Base-by-base conservation (phyloP, 2,888 invertebrate species). In the Eremobia ochroleuca region DNA sequence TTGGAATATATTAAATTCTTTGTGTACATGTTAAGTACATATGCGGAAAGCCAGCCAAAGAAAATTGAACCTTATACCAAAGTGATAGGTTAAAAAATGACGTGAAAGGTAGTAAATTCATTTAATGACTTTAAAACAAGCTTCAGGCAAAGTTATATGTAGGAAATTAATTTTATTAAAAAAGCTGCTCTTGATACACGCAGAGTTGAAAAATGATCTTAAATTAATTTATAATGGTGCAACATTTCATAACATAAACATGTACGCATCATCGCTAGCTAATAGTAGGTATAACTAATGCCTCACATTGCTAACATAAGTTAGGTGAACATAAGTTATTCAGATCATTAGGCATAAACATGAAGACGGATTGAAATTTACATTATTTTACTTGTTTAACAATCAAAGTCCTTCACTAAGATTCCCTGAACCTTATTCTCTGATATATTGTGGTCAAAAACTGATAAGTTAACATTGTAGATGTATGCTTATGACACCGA, bases 141-240 rank as follows among this genome's bases (percentile, higher is more conserved):
- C 85, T 70, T 37, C 25, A 15, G 77, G 77, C 82, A 18, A 72
- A 25, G 0, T 55, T 73, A 71, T 77, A 81, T 62, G 62, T 70
- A 73, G 37, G 58, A 85, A 85, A 82, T 83, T 73, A 81, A 77
- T 85, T 73, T 68, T 61, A 40, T 43, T 77, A 81, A 81, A 82
- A 79, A 66, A 59, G 25, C 18, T 49, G 59, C n/a, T 40, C 40
- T 21, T 40, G 9, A 66, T 55, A 34, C 8, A 59, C 40, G 52
- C 15, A 21, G 18, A 59, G 66, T 73, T 85, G 76, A 81, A 81
- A 71, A 85, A 76, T 71, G 18, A 34, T 64, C 79, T 61, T 55
- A 49, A 70, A 79, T 82, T 79, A 73, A 70, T 79, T 66, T 73
- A 66, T 52, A 49, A 59, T 79, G 31, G 52, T 73, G 79, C 37